phyloP scores from a whole-genome alignment of 2,113 vertebrate genomes.

The Podiceps cristatus region DNA sequence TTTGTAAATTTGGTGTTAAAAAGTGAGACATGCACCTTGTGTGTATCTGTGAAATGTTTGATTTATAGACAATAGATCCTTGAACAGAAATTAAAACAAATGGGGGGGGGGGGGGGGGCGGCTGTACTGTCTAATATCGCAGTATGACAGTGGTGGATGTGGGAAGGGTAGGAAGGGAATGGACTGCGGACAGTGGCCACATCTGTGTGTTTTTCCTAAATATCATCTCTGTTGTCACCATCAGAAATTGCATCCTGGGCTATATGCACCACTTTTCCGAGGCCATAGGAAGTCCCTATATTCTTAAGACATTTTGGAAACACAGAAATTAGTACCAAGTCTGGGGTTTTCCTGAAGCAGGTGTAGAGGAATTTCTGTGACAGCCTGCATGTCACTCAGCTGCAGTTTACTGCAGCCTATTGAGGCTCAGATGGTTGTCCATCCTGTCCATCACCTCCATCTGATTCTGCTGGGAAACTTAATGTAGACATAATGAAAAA shows the following conservation, averaged over 20 bases:
- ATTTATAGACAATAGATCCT: neutral
- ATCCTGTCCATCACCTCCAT: neutral
- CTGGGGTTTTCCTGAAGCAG: neutral
- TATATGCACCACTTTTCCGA: neutral
- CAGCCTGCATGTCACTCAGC: neutral
- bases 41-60: neutral
- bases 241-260: neutral
- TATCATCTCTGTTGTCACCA: neutral
- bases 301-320: neutral
- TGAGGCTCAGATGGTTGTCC: neutral
- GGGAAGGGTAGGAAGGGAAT: neutral
- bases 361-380: neutral
- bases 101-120: rapidly evolving
- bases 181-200: neutral
- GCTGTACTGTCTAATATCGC: neutral
- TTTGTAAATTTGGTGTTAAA: neutral
- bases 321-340: neutral
- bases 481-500: neutral
- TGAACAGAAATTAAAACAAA: neutral
- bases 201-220: neutral
- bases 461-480: neutral
- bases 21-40: neutral
- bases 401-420: neutral
- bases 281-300: neutral
- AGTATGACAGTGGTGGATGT: neutral